phyloP scores from a whole-genome alignment of 2,888 invertebrate genomes.

The Tetrapedia diversipes region DNA sequence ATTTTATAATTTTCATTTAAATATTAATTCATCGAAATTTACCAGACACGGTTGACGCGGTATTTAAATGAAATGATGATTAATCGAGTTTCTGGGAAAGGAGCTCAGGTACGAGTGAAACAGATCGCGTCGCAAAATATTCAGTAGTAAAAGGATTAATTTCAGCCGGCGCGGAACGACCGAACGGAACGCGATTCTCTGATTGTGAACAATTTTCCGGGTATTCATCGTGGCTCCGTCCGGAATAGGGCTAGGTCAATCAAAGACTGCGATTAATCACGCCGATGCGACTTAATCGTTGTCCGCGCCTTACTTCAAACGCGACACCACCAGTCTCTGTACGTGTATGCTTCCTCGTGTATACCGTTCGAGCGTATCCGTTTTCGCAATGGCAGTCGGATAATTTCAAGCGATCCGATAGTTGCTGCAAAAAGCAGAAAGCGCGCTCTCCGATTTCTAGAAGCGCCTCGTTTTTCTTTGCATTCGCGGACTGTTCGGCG shows the following conservation, averaged over 20 bases:
- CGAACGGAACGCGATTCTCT: slow-evolving; percentile 11
- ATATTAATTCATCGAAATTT: no score
- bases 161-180: slow-evolving; percentile 1
- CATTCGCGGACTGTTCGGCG: neutral
- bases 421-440: neutral
- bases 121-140: slow-evolving; percentile 5
- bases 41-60: no score
- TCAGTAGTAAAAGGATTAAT: slow-evolving; percentile 28
- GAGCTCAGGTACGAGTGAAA: neutral
- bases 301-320: slow-evolving; percentile 48
- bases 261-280: slow-evolving; percentile 72
- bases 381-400: neutral
- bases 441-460: neutral
- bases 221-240: slow-evolving; percentile 45
- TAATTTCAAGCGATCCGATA: neutral
- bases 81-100: neutral
- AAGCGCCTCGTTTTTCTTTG: neutral
- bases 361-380: no score
- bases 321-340: no score
- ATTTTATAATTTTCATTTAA: no score
- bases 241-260: slow-evolving; percentile 52
- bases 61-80: neutral
- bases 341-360: slow-evolving; percentile 4
- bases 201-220: slow-evolving; percentile 45
- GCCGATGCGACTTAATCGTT: slow-evolving; percentile 75